Evolutionary conservation across 2,888 invertebrate species (phyloP).

Genomic region (Panzeria rudis): DNA sequence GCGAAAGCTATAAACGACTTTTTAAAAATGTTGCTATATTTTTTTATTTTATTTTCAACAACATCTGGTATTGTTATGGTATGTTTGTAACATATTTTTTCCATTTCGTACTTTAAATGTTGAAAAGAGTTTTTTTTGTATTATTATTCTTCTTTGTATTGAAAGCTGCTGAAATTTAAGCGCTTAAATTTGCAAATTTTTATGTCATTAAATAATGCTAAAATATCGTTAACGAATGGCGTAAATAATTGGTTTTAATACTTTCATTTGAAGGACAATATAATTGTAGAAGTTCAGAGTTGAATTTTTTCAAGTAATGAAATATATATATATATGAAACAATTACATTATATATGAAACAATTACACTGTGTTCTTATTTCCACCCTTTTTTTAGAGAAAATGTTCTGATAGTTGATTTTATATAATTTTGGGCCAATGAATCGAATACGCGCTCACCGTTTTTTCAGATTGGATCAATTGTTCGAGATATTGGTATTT

Average conservation of each 20-base stretch:
- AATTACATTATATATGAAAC: no score
- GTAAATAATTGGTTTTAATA: no score
- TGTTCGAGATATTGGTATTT: no score
- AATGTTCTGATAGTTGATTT: no score
- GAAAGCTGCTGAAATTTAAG: not conserved
- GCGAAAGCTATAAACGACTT: slow-evolving; percentile 39
- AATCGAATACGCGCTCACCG: no score
- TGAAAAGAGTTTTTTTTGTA: not conserved
- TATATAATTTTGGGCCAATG: no score
- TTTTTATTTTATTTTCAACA: slow-evolving; percentile 9
- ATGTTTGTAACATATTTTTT: slow-evolving; percentile 6
- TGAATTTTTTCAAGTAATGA: no score
- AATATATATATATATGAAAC: not conserved
- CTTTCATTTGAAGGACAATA: no score
- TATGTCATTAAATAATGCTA: not conserved
- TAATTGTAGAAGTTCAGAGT: no score
- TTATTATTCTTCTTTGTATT: not conserved
- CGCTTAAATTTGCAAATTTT: not conserved
- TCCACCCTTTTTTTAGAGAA: no score
- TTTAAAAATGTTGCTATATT: slow-evolving; percentile 43
- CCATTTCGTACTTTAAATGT: not conserved
- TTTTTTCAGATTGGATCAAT: no score
- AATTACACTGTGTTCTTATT: no score
- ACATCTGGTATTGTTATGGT: slow-evolving; percentile 37
- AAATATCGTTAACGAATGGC: not conserved